phyloP scores from a whole-genome alignment of 2,797 vertebrate species.

The Liasis olivaceus region DNA sequence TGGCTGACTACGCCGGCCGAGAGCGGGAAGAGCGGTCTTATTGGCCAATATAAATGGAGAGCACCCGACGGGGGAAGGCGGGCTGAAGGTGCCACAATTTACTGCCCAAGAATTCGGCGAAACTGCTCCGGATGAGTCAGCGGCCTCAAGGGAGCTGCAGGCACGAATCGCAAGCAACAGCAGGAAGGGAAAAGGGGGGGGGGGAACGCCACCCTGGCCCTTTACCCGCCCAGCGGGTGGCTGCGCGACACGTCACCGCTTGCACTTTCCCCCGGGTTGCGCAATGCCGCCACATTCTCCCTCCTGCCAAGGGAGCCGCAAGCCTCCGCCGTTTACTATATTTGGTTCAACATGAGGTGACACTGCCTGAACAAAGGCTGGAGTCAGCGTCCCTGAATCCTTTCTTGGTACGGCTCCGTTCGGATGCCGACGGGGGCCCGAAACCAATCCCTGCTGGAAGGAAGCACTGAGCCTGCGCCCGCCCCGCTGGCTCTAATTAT shows the following conservation, averaged over 20 bases:
- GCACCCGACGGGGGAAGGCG: no score
- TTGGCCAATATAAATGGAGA: no score
- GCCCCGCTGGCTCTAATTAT: conserved; percentile 61
- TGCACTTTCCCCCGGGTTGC: not conserved
- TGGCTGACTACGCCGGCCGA: no score
- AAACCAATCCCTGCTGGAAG: no score
- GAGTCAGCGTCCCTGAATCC: conserved; percentile 65
- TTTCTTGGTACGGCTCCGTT: conserved; percentile 70
- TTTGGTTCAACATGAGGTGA: conserved; percentile 58
- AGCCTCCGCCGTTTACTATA: conserved; percentile 56
- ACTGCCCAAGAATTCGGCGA: not conserved
- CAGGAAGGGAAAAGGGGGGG: not conserved
- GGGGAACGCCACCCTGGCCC: not conserved
- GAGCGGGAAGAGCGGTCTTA: no score
- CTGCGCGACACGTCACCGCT: not conserved
- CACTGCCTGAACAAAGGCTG: conserved; percentile 66
- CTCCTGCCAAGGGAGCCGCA: not conserved
- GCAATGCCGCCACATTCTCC: not conserved
- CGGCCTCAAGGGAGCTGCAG: not conserved
- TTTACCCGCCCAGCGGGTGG: not conserved
- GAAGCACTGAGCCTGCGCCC: not conserved
- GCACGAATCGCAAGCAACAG: not conserved
- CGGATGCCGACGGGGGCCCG: not conserved
- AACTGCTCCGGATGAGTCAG: not conserved
- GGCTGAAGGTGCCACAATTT: not conserved